Evolutionary conservation across 1,140 invertebrate genomes (phyloP), one percentile per base, ranked within the genome.

Genomic region (Platorchestia sp.): DNA sequence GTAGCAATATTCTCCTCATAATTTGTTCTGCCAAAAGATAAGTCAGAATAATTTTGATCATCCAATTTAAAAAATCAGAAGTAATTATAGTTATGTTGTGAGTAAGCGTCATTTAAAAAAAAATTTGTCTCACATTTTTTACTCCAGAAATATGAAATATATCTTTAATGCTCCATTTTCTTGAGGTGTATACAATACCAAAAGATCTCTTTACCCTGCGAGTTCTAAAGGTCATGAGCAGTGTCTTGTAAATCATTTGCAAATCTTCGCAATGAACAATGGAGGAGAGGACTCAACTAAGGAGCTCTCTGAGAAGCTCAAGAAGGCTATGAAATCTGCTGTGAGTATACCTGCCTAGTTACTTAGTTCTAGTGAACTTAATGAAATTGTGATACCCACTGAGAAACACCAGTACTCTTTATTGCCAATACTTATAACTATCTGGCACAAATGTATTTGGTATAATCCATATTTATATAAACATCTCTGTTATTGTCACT

Each of bases 241-340:
- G 59, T 75, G 59, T 75, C 59, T 75, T 36, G 27, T 36, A 22
- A 27, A 10, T 75, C 27, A 75, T 75, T 75, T 36, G 27, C 27
- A 75, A 36, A 75, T 3, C 10, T 22, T 75, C 59, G 36, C 7
- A 75, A 93, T 93, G 91, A 93, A 44, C 91, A 93, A 93, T 93
- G 91, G 91, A 47, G 45, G 41, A 19, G 91, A 93, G 6, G 91
- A 93, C 47, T 42, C 91, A 0, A 27, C 91, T 44, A 93, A 93
- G 40, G 91, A 93, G 91, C 91, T 93, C 44, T 41, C 91, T 19
- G 91, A 93, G 40, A 93, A 93, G 91, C 91, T 93, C 36, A 93
- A 93, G 45, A 93, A 40, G 44, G 40, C 45, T 16, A 93, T 93
- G 91, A 44, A 45, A 27, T 93, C 91, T 47, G 6, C 91, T 7